Conservation (phyloP, 2,888 invertebrate genomes). For the Latrodectus elegans region DNA sequence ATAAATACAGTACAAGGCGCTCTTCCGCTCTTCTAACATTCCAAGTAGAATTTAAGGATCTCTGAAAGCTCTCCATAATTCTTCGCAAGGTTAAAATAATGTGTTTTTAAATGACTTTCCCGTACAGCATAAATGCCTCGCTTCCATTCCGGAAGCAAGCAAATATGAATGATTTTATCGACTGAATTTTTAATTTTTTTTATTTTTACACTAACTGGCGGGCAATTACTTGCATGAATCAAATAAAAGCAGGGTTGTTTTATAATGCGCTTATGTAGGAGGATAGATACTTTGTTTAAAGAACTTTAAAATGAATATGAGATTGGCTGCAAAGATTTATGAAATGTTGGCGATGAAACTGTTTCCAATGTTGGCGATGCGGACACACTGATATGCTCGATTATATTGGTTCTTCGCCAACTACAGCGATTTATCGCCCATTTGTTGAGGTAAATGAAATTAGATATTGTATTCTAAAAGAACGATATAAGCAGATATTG, state of each 20-base stretch:
- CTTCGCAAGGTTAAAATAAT: constrained; percentile 41
- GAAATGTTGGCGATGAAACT: not conserved
- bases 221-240: not conserved
- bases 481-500: too few relatives aligned
- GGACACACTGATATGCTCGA: not conserved
- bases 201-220: not conserved
- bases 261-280: not conserved
- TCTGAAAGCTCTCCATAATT: constrained; percentile 19
- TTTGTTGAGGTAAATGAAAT: too few relatives aligned
- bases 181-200: not conserved
- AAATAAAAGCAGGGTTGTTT: not conserved
- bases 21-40: not conserved
- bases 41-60: constrained; percentile 44
- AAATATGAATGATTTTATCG: constrained; percentile 5
- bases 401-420: too few relatives aligned
- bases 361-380: constrained; percentile 3
- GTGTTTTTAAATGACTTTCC: constrained; percentile 55
- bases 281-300: not conserved
- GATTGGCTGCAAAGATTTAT: too few relatives aligned
- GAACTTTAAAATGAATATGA: not conserved
- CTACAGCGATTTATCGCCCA: too few relatives aligned
- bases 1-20: constrained; percentile 23
- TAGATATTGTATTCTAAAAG: too few relatives aligned
- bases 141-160: constrained; percentile 6
- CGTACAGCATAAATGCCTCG: constrained; percentile 12